Percentiles rank a stretch among this genome's conserved stretches.
phyloP scores from a whole-genome alignment of 2,113 vertebrate species.

The Glaucomys volans region DNA sequence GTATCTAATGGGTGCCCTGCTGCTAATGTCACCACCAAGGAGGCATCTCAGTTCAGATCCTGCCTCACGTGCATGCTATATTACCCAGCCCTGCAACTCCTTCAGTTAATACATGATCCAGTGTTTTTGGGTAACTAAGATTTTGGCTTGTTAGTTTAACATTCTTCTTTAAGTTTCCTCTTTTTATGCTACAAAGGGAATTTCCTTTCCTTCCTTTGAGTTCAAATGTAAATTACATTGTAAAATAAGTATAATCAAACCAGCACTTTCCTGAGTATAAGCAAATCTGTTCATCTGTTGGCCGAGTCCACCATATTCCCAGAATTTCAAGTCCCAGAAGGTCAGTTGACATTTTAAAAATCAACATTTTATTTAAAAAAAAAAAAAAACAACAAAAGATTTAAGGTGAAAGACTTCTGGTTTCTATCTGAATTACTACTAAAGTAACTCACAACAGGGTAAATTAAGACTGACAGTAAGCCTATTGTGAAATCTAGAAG shows the following conservation, averaged over 20 bases:
- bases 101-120: background rate
- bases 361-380: constrained; percentile 29
- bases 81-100: background rate
- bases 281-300: background rate
- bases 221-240: background rate
- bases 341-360: constrained; percentile 6
- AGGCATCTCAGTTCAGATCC: background rate
- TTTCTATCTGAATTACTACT: constrained; percentile 51
- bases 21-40: background rate
- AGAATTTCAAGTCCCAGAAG: background rate
- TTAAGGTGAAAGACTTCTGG: background rate
- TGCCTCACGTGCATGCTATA: background rate
- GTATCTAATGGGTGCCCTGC: background rate
- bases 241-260: background rate
- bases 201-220: background rate
- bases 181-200: background rate
- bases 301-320: background rate
- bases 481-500: constrained; percentile 61
- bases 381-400: background rate
- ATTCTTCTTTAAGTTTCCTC: background rate
- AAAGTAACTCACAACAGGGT: constrained; percentile 47
- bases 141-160: background rate
- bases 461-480: constrained; percentile 60
- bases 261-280: background rate
- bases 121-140: background rate